phyloP scores from a whole-genome alignment of 2,888 invertebrate species.

The Pandemis corylana region DNA sequence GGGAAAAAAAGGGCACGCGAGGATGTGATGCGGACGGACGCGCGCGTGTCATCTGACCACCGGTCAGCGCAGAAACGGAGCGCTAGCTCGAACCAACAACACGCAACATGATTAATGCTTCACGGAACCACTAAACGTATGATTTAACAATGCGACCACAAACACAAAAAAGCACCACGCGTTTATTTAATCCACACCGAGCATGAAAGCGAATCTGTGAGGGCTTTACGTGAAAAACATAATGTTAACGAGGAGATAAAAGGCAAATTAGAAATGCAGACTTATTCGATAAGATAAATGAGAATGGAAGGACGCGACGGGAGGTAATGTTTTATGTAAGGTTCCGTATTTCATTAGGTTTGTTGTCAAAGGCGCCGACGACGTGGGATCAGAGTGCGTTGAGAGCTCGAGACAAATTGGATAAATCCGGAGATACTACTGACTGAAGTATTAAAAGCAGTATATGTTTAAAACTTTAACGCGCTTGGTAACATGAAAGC shows the following conservation, averaged over 20 bases:
- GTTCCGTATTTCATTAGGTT: slow-evolving; percentile 65
- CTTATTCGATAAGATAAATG: slow-evolving; percentile 70
- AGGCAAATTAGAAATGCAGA: slow-evolving; percentile 68
- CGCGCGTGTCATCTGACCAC: slow-evolving; percentile 39
- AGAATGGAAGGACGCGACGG: slow-evolving; percentile 72
- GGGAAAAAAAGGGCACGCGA: slow-evolving; percentile 36
- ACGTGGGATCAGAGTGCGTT: slow-evolving; percentile 48
- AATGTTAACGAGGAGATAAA: slow-evolving; percentile 51
- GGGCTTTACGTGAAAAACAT: slow-evolving; percentile 55
- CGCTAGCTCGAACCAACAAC: slow-evolving; percentile 56
- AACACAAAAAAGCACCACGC: slow-evolving; percentile 55
- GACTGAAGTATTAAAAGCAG: slow-evolving; percentile 14
- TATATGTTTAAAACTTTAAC: slow-evolving; percentile 17
- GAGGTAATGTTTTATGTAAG: slow-evolving; percentile 79
- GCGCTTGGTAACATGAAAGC: slow-evolving; percentile 12
- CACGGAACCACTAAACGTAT: slow-evolving; percentile 58
- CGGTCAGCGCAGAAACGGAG: slow-evolving; percentile 43
- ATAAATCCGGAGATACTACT: slow-evolving; percentile 42
- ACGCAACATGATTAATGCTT: slow-evolving; percentile 75
- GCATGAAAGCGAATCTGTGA: slow-evolving; percentile 50
- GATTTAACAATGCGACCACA: slow-evolving; percentile 64
- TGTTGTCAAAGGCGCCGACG: slow-evolving; percentile 59
- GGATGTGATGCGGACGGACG: slow-evolving; percentile 15
- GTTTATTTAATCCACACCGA: slow-evolving; percentile 57
- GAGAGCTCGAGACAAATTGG: slow-evolving; percentile 45